Evolutionary conservation across 2,797 vertebrate genomes (phyloP).

Genomic region (Xenopus petersii): DNA sequence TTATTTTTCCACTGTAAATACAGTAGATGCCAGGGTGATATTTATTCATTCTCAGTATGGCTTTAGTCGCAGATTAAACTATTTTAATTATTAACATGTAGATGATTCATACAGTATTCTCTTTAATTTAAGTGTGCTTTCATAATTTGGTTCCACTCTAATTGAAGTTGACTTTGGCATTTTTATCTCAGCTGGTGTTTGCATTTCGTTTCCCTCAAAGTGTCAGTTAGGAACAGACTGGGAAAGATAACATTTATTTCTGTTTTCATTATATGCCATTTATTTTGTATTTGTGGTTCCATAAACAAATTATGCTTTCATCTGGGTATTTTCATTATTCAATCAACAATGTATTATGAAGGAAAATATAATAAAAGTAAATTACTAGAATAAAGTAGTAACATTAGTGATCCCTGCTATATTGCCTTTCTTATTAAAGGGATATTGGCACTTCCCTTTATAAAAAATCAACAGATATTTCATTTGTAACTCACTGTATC

Average conservation of each 20-base stretch:
- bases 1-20: background rate
- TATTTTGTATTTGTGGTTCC: background rate
- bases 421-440: no score
- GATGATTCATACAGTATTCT: constrained; percentile 20
- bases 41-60: background rate
- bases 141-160: constrained; percentile 12
- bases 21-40: background rate
- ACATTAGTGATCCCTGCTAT: no score
- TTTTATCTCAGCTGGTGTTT: constrained; percentile 36
- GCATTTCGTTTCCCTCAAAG: constrained; percentile 20
- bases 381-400: no score
- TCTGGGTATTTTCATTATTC: background rate
- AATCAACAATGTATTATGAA: background rate
- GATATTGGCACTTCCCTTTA: no score
- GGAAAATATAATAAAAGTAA: no score
- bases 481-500: no score
- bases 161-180: constrained; percentile 23
- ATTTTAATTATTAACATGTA: constrained; percentile 24
- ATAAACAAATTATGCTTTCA: background rate
- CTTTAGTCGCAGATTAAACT: background rate
- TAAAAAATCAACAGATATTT: no score
- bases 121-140: constrained; percentile 25
- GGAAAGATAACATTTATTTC: constrained; percentile 5
- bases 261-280: background rate
- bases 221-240: constrained; percentile 3